phyloP scores from a whole-genome alignment of 2,888 invertebrate species.

The Monopis laevigella region DNA sequence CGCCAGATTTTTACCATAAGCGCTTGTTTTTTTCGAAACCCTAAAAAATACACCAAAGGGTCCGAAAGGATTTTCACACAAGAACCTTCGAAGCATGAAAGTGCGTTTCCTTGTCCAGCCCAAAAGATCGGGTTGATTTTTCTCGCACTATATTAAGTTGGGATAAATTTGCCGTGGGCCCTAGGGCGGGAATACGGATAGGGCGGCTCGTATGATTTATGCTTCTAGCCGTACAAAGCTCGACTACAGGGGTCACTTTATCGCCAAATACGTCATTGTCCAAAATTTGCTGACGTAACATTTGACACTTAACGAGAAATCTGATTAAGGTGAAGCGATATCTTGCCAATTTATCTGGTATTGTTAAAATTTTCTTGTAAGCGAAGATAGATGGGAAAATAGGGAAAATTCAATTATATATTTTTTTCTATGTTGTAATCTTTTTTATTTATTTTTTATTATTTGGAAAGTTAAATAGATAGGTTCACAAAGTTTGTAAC shows the following conservation, averaged over 20 bases:
- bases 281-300: constrained; percentile 17
- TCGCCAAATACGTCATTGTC: constrained; percentile 14
- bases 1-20: no score
- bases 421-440: no score
- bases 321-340: constrained; percentile 13
- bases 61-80: constrained; percentile 5
- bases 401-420: no score
- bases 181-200: constrained; percentile 21
- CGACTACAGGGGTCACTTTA: constrained; percentile 11
- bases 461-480: no score
- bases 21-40: no score
- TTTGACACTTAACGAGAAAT: constrained; percentile 14
- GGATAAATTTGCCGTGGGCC: constrained; percentile 26
- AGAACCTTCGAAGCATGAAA: constrained; percentile 19
- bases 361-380: no score
- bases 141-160: constrained; percentile 56
- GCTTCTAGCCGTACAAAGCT: constrained; percentile 14
- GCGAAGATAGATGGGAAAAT: no score
- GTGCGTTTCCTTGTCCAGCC: constrained; percentile 33
- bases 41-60: not conserved
- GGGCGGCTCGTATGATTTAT: constrained; percentile 49
- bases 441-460: no score
- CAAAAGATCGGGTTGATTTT: constrained; percentile 47
- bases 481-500: no score
- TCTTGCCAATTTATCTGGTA: constrained; percentile 15